A percentile compares a stretch with the other conserved stretches of the same genome.
These are phyloP conservation scores for Oreohelix idahoensis DNA, from an alignment of 1,140 invertebrate species.

Conservation along the genomic window DNA sequence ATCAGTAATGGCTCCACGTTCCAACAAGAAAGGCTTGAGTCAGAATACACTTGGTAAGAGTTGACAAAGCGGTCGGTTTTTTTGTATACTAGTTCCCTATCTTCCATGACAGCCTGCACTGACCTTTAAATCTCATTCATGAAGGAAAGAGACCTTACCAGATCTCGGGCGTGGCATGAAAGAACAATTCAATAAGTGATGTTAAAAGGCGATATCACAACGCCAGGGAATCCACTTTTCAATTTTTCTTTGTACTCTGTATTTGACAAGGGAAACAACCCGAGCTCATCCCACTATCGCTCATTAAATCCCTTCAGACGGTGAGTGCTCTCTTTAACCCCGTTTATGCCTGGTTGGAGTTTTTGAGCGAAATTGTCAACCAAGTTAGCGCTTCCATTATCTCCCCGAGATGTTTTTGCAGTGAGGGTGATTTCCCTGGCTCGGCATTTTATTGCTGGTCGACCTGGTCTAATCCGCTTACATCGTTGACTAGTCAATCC, in stretches of 20 bases:
- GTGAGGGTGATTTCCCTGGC: slow-evolving; percentile 1
- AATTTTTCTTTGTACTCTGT: neutral
- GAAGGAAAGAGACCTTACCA: too few species aligned
- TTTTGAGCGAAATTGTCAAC: slow-evolving; percentile 25
- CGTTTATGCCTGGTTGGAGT: slow-evolving; percentile 1
- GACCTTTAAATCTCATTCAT: too few species aligned
- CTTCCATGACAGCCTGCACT: too few species aligned
- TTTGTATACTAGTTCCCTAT: too few species aligned
- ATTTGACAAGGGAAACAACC: neutral
- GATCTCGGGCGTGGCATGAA: neutral
- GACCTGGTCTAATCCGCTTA: slow-evolving; percentile 26
- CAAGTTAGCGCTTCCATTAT: slow-evolving; percentile 32
- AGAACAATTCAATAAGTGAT: neutral
- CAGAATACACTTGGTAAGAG: too few species aligned
- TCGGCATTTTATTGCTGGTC: slow-evolving; percentile 27
- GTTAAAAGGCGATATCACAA: neutral
- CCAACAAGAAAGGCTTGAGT: too few species aligned
- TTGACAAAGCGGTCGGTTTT: too few species aligned
- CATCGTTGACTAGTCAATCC: slow-evolving; percentile 8
- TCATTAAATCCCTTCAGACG: neutral
- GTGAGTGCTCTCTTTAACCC: slow-evolving; percentile 14
- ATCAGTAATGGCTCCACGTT: too few species aligned
- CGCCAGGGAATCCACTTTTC: neutral
- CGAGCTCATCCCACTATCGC: slow-evolving; percentile 7
- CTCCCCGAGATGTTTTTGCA: slow-evolving; percentile 24